A percentile compares a stretch with the other conserved stretches of the same genome.
Evolutionary conservation across 2,888 invertebrate genomes (phyloP).

Genomic region (Mellilla xanthometata): DNA sequence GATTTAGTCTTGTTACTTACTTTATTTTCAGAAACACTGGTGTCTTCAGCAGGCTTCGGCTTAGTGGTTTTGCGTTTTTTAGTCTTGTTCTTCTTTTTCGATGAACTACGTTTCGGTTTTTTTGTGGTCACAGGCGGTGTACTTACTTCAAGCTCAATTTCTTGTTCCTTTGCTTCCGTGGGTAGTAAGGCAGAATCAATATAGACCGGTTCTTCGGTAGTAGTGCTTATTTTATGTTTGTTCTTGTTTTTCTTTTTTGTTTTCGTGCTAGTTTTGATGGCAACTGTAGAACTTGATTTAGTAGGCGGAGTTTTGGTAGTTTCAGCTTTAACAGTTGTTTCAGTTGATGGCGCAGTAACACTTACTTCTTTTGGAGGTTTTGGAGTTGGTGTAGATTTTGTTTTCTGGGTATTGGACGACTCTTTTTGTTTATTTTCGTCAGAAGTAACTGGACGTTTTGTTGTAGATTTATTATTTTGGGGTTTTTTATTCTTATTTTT

Average conservation of each 20-base stretch:
- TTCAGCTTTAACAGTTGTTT: conserved; percentile 54
- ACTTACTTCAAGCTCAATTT: conserved; percentile 75
- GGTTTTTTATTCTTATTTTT: conserved; percentile 68
- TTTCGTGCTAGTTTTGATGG: conserved; percentile 55
- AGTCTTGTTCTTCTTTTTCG: conserved; percentile 81
- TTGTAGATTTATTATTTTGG: conserved; percentile 51
- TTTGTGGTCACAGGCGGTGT: conserved; percentile 74
- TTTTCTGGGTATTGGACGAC: conserved; percentile 80
- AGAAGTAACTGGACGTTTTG: conserved; percentile 68
- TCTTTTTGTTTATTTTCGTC: conserved; percentile 84
- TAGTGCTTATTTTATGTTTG: conserved; percentile 56
- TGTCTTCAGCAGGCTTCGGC: conserved; percentile 56
- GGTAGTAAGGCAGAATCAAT: conserved; percentile 69
- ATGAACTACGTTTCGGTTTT: conserved; percentile 68
- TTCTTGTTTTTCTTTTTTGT: conserved; percentile 72
- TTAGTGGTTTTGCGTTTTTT: conserved; percentile 82
- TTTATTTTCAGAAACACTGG: conserved; percentile 60
- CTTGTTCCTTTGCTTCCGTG: conserved; percentile 74
- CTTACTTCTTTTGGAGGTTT: conserved; percentile 46
- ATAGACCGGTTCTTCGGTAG: conserved; percentile 49
- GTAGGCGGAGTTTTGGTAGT: conserved; percentile 47
- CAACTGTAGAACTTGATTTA: conserved; percentile 37
- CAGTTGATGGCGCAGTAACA: conserved; percentile 45
- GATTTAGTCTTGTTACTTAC: conserved; percentile 82
- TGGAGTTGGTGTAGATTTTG: conserved; percentile 59